These are phyloP conservation scores for Camponotus pennsylvanicus DNA, from an alignment of 1,140 invertebrate species.

Conservation along the genomic window DNA sequence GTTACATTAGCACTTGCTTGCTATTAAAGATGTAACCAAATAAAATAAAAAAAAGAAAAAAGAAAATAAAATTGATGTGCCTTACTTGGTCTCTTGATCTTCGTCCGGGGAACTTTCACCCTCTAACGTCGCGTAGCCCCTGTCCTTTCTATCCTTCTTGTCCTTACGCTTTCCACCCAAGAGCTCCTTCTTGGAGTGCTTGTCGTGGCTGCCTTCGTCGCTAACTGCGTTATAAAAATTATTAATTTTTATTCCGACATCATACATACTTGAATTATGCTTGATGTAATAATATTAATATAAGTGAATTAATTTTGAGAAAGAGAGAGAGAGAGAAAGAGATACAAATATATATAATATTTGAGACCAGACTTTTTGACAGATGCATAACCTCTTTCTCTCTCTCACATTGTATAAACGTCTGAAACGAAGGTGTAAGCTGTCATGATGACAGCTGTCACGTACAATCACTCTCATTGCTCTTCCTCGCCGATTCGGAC, in stretches of 20 bases:
- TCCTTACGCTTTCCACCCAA: slow-evolving; percentile 91
- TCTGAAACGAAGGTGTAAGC: background rate
- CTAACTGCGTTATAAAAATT: slow-evolving; percentile 87
- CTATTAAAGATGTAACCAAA: background rate
- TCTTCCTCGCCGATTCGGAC: slow-evolving; percentile 91
- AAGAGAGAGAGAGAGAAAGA: background rate
- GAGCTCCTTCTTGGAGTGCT: slow-evolving; percentile 92
- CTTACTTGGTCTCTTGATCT: slow-evolving; percentile 93
- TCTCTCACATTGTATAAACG: background rate
- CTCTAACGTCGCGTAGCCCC: slow-evolving; percentile 96
- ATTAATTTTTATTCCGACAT: background rate
- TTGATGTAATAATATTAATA: too few relatives aligned
- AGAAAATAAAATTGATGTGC: background rate
- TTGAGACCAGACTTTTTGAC: slow-evolving; percentile 29
- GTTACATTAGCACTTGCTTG: background rate
- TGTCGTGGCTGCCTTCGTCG: slow-evolving; percentile 91
- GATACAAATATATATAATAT: background rate
- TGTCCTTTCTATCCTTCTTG: slow-evolving; percentile 94
- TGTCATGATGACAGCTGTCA: slow-evolving; percentile 37
- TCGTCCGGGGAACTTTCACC: slow-evolving; percentile 97
- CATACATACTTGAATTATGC: background rate
- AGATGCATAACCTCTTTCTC: slow-evolving; percentile 69
- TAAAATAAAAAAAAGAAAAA: background rate
- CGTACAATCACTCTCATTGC: slow-evolving; percentile 95
- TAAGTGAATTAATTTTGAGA: background rate